phyloP scores from a whole-genome alignment of 2,888 invertebrate species.

The Barypeithes pellucidus region DNA sequence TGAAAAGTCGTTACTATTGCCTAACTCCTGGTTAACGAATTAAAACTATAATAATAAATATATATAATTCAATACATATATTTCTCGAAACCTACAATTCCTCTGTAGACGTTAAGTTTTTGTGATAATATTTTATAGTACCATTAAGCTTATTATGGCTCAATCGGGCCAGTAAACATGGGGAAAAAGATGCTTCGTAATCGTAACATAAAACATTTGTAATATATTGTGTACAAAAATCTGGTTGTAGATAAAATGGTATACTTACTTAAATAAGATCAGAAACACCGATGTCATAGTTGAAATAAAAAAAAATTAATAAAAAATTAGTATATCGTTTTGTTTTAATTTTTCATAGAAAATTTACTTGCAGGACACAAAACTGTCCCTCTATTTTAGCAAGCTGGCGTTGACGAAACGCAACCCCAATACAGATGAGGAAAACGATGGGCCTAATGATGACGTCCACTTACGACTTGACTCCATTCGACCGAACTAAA shows the following conservation, averaged over 20 bases:
- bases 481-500: too few species aligned
- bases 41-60: too few species aligned
- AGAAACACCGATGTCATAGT: slow-evolving; percentile 30
- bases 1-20: too few species aligned
- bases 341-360: neutral
- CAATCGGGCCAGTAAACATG: slow-evolving; percentile 58
- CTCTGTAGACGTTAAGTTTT: slow-evolving; percentile 30
- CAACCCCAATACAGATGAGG: too few species aligned
- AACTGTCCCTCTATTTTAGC: too few species aligned
- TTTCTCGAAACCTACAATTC: slow-evolving; percentile 1
- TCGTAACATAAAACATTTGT: slow-evolving; percentile 62
- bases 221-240: slow-evolving; percentile 64
- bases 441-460: too few species aligned
- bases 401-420: too few species aligned
- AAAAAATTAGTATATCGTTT: neutral
- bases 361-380: neutral
- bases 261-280: slow-evolving; percentile 9
- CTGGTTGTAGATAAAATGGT: slow-evolving; percentile 39
- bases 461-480: too few species aligned
- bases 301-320: slow-evolving; percentile 17
- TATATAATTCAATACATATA: too few species aligned
- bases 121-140: slow-evolving; percentile 51
- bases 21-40: too few species aligned
- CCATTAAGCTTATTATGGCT: slow-evolving; percentile 49
- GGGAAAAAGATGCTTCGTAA: slow-evolving; percentile 68